Evolutionary conservation across 2,888 invertebrate species (phyloP).

Genomic region (Nipponacmea schrenckii): DNA sequence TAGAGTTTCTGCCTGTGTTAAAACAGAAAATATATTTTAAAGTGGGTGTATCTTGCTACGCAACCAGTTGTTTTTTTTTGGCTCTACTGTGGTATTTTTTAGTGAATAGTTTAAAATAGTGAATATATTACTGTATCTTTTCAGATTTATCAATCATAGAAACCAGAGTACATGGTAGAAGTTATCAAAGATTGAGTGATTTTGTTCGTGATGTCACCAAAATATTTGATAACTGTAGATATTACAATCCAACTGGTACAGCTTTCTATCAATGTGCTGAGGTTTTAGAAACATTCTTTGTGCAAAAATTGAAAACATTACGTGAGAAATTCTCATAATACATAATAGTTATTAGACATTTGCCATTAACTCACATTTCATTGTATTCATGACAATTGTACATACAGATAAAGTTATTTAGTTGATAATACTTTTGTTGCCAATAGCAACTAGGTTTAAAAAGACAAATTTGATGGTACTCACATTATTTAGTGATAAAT

Average conservation of each 20-base stretch:
- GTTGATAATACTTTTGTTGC: too few relatives aligned
- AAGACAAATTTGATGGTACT: too few relatives aligned
- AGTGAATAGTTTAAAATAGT: not conserved
- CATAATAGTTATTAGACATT: not conserved
- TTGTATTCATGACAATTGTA: too few relatives aligned
- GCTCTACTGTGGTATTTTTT: not conserved
- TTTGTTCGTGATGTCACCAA: conserved; percentile 98
- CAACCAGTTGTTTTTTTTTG: too few relatives aligned
- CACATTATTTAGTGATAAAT: too few relatives aligned
- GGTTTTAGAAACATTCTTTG: conserved; percentile 90
- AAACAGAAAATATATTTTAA: too few relatives aligned
- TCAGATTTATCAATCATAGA: conserved; percentile 94
- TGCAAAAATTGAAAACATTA: conserved; percentile 60
- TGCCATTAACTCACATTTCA: too few relatives aligned
- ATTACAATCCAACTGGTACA: conserved; percentile 95
- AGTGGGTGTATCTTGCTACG: too few relatives aligned
- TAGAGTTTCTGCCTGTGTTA: too few relatives aligned
- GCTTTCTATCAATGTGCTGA: conserved; percentile 97
- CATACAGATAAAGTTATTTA: too few relatives aligned
- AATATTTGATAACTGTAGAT: conserved; percentile 98
- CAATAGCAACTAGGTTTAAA: too few relatives aligned
- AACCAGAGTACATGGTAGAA: conserved; percentile 78
- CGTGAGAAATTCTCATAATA: conserved; percentile 27
- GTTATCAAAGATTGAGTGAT: conserved; percentile 88
- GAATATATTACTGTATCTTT: conserved; percentile 41